Evolutionary conservation across 2,113 vertebrate genomes (phyloP).

Genomic region (Heterotilapia buettikoferi): DNA sequence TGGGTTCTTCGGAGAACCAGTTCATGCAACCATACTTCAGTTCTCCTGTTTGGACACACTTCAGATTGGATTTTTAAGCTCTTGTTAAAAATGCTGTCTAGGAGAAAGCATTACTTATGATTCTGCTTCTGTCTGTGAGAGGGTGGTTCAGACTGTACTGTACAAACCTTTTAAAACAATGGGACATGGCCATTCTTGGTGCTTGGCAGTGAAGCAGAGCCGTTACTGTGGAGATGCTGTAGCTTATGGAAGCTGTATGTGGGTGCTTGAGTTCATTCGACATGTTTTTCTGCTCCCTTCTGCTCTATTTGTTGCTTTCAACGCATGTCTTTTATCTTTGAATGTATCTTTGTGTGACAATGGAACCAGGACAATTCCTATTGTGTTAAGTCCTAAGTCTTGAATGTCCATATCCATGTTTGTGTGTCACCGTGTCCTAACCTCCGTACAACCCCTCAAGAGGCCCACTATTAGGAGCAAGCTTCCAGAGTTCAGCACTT

Average conservation of each 20-base stretch:
- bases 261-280: neutral
- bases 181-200: neutral
- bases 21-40: neutral
- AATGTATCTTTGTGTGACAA: neutral
- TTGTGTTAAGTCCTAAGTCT: neutral
- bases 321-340: neutral
- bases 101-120: neutral
- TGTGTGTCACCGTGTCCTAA: neutral
- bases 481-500: neutral
- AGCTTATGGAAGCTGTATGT: neutral
- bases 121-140: neutral
- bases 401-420: neutral
- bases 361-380: neutral
- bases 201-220: neutral
- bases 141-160: neutral
- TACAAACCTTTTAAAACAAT: constrained; percentile 14
- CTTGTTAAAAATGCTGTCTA: neutral
- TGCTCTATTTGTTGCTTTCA: neutral
- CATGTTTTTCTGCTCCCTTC: neutral
- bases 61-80: neutral
- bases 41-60: neutral
- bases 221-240: constrained; percentile 1
- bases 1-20: neutral
- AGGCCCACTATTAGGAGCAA: neutral
- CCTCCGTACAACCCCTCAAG: neutral